Percentiles rank a stretch among this genome's conserved stretches.
Conservation (phyloP, 2,113 vertebrate species). For the Perca flavescens region DNA sequence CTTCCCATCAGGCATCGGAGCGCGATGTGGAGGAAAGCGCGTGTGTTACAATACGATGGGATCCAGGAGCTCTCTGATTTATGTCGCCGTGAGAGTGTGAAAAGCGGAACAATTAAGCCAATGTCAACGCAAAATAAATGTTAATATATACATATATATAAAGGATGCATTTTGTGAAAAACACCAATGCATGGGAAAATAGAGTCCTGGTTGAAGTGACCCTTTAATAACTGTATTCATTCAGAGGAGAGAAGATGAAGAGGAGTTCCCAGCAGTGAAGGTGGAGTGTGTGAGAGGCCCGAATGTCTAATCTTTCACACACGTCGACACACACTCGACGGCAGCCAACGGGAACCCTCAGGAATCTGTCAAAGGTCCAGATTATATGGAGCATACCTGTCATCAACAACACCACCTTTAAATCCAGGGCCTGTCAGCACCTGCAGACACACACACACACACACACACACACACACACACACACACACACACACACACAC, state of each 20-base stretch:
- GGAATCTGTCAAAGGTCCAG: conserved; percentile 30
- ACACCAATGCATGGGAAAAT: no score
- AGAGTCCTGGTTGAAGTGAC: no score
- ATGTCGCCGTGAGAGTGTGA: not conserved
- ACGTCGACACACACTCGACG: conserved; percentile 56
- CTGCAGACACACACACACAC: not conserved
- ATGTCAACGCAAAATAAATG: no score
- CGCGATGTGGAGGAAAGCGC: not conserved
- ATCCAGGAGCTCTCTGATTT: not conserved
- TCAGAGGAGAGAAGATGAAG: not conserved
- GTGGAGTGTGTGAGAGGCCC: conserved; percentile 27
- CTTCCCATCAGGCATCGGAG: not conserved
- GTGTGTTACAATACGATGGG: not conserved
- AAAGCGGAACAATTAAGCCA: no score
- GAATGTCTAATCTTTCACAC: conserved; percentile 49
- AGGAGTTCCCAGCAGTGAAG: conserved; percentile 25
- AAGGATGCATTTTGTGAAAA: no score
- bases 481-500: no score
- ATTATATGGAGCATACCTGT: conserved; percentile 38
- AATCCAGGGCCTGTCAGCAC: no score
- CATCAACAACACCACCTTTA: not conserved
- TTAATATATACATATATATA: no score
- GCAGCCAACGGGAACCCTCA: not conserved
- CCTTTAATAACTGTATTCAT: not conserved
- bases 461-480: no score